Conservation (phyloP, 2,113 vertebrate species). For the Sturnus vulgaris region DNA sequence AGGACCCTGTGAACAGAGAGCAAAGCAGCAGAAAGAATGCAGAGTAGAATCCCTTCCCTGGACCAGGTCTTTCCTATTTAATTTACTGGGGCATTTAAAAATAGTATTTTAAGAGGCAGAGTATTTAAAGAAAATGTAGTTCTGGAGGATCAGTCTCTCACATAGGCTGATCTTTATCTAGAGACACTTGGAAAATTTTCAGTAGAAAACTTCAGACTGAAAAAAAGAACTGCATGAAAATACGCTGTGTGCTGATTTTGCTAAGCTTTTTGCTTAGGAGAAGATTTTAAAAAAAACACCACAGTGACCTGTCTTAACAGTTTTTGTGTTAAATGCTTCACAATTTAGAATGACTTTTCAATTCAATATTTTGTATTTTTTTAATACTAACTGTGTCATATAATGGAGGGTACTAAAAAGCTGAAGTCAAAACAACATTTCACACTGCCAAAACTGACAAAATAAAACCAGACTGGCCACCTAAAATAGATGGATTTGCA, state of each 20-base stretch:
- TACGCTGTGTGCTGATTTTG: background rate
- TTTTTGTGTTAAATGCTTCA: background rate
- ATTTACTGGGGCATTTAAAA: background rate
- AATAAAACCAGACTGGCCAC: constrained; percentile 50
- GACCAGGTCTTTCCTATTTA: background rate
- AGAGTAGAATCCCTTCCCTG: background rate
- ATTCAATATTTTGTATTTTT: background rate
- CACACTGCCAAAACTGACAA: constrained; percentile 30
- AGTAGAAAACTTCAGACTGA: background rate
- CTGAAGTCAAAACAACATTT: constrained; percentile 10
- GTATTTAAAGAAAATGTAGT: background rate
- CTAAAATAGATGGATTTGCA: constrained; percentile 67
- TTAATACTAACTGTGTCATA: background rate
- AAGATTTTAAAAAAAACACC: background rate
- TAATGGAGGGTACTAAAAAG: background rate
- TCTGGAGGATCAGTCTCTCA: background rate
- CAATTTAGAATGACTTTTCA: background rate
- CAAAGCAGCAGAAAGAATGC: background rate
- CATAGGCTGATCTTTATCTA: background rate
- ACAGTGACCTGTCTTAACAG: background rate
- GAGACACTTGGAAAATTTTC: background rate
- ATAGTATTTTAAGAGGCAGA: background rate
- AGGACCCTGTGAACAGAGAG: background rate
- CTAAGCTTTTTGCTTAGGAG: background rate
- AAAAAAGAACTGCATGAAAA: background rate